A percentile compares a stretch with the other conserved stretches of the same genome.
phyloP scores from a whole-genome alignment of 2,113 vertebrate species.

The Myrmophylax atrothorax region DNA sequence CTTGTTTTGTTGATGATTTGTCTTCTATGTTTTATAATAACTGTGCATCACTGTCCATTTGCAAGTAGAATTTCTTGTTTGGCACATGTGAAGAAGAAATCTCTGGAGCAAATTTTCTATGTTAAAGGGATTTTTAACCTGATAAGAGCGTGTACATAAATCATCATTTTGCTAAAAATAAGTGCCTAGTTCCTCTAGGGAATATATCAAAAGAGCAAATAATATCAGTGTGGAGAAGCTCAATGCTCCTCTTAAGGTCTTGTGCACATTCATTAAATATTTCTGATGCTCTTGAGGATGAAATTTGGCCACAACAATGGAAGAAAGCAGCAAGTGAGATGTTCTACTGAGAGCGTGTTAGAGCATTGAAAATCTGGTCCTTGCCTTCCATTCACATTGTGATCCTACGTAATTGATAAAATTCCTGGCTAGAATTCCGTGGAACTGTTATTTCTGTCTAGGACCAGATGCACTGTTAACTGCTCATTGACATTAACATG shows the following conservation, averaged over 20 bases:
- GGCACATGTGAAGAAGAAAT: neutral
- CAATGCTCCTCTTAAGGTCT: neutral
- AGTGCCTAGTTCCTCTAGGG: neutral
- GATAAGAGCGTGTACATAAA: neutral
- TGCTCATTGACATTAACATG: constrained; percentile 13
- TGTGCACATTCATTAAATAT: neutral
- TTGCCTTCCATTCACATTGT: constrained; percentile 7
- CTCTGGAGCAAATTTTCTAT: neutral
- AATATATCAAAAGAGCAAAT: neutral
- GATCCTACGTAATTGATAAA: constrained; percentile 20
- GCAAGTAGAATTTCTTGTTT: neutral
- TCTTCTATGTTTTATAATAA: neutral
- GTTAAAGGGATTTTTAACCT: neutral
- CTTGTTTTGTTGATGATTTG: neutral
- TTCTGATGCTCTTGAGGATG: neutral
- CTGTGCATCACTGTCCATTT: neutral
- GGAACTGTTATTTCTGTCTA: constrained; percentile 20
- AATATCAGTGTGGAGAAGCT: neutral
- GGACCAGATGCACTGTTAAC: constrained; percentile 46
- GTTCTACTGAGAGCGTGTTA: neutral
- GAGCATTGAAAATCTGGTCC: neutral
- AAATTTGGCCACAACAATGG: neutral
- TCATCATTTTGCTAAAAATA: neutral
- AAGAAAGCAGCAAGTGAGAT: neutral
- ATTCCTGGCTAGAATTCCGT: constrained; percentile 17